phyloP scores from a whole-genome alignment of 2,797 vertebrate genomes.

The Macropus fuliginosus region DNA sequence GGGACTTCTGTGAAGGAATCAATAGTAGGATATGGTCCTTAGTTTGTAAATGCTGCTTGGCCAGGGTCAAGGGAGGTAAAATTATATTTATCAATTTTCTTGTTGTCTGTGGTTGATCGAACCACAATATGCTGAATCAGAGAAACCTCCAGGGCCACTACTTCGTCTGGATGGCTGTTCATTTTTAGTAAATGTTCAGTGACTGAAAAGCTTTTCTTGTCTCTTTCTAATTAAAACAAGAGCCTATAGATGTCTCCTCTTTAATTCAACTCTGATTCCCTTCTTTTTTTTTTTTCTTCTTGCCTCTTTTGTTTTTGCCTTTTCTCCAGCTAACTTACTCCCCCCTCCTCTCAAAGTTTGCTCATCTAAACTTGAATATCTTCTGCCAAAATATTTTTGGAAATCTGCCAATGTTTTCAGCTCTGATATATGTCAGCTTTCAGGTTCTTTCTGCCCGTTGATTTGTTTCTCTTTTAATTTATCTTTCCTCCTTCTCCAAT shows the following conservation, averaged over 20 bases:
- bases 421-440: slow-evolving; percentile 80
- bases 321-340: slow-evolving; percentile 80
- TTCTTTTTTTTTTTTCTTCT: not conserved
- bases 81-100: slow-evolving; percentile 53
- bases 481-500: not conserved
- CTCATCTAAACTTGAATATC: slow-evolving; percentile 83
- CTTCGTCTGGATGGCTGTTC: slow-evolving; percentile 54
- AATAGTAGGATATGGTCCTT: not conserved
- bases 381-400: slow-evolving; percentile 81
- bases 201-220: slow-evolving; percentile 72
- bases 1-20: slow-evolving; percentile 15
- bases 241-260: slow-evolving; percentile 73
- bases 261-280: slow-evolving; percentile 76
- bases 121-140: slow-evolving; percentile 26
- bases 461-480: slow-evolving; percentile 71
- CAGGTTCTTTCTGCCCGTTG: slow-evolving; percentile 76
- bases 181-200: slow-evolving; percentile 57
- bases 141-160: slow-evolving; percentile 15
- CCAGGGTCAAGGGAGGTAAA: slow-evolving; percentile 37
- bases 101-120: slow-evolving; percentile 59
- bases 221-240: slow-evolving; percentile 80
- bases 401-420: slow-evolving; percentile 76
- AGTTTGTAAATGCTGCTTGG: slow-evolving; percentile 32
- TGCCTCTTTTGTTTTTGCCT: slow-evolving; percentile 76
- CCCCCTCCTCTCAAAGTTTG: slow-evolving; percentile 83